Conservation (phyloP, 2,888 invertebrate species). For the Galerucella nymphaeae region DNA sequence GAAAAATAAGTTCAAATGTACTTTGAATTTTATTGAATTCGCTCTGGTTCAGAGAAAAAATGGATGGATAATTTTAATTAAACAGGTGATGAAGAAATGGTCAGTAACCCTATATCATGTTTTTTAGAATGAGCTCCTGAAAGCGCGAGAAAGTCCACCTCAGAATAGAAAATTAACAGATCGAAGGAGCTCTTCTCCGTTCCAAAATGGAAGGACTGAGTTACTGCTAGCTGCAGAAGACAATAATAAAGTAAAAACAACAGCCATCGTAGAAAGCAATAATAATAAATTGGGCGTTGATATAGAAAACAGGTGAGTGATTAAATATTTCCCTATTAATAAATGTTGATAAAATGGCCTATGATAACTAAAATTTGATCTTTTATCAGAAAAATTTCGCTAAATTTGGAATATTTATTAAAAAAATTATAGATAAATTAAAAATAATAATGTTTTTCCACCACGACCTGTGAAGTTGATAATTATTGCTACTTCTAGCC, state of each 20-base stretch:
- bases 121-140: slow-evolving; percentile 43
- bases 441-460: too few species aligned
- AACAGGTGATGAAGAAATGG: too few species aligned
- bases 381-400: too few species aligned
- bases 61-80: too few species aligned
- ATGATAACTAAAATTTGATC: too few species aligned
- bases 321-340: background rate
- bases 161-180: slow-evolving; percentile 65
- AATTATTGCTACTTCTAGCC: too few species aligned
- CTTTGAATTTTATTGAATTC: too few species aligned
- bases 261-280: slow-evolving; percentile 70
- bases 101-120: background rate
- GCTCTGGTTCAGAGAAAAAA: too few species aligned
- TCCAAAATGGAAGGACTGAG: slow-evolving; percentile 80
- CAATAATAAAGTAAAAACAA: slow-evolving; percentile 72
- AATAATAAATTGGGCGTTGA: slow-evolving; percentile 68
- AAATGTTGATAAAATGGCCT: background rate
- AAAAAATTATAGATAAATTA: too few species aligned
- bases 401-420: too few species aligned
- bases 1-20: too few species aligned
- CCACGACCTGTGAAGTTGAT: too few species aligned
- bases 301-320: slow-evolving; percentile 70
- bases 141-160: slow-evolving; percentile 49
- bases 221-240: slow-evolving; percentile 76
- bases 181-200: slow-evolving; percentile 69